These are phyloP conservation scores for Triplophysa yarkandensis DNA, from an alignment of 2,797 vertebrate genomes.

Conservation along the genomic window DNA sequence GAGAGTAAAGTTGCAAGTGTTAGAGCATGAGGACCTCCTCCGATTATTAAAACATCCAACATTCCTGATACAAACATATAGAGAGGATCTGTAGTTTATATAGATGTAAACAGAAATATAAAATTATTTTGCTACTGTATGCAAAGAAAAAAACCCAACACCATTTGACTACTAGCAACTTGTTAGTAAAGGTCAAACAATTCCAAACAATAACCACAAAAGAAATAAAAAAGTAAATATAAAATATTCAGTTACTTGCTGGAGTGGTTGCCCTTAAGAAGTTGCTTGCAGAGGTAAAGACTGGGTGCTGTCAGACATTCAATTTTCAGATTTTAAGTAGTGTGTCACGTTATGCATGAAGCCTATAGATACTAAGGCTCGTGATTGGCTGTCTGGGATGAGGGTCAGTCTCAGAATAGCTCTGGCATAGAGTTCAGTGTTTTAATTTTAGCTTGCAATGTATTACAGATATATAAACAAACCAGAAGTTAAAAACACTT, in stretches of 20 bases:
- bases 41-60: conserved; percentile 76
- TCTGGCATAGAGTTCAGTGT: conserved; percentile 30
- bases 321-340: conserved; percentile 40
- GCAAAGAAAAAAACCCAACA: too few relatives aligned
- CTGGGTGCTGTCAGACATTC: background rate
- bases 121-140: background rate
- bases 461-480: conserved; percentile 17
- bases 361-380: conserved; percentile 63
- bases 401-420: conserved; percentile 69
- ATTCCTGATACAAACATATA: conserved; percentile 52
- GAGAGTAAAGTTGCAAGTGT: conserved; percentile 74
- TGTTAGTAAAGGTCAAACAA: too few relatives aligned
- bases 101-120: too few relatives aligned
- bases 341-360: conserved; percentile 60
- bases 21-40: conserved; percentile 78
- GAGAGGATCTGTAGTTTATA: background rate
- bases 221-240: background rate
- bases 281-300: background rate
- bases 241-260: background rate
- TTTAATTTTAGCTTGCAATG: conserved; percentile 36
- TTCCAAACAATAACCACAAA: background rate
- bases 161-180: too few relatives aligned
- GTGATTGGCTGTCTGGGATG: conserved; percentile 54
- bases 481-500: background rate
- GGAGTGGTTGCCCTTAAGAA: background rate